Conservation (phyloP, 2,797 vertebrate genomes). For the Crocodylus rhombifer region DNA sequence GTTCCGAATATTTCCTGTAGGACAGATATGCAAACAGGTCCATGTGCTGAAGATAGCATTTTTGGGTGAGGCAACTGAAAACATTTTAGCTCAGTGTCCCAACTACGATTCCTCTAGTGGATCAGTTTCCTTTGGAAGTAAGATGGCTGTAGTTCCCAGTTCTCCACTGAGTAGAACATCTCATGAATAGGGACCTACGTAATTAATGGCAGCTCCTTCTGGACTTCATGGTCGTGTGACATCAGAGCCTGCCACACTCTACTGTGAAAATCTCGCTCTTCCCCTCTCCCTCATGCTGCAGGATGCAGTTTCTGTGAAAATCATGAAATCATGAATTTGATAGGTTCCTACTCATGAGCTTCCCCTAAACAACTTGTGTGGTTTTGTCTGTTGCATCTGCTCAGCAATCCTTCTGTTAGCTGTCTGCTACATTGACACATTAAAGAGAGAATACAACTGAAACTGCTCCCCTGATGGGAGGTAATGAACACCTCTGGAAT, state of each 20-base stretch:
- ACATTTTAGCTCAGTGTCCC: neutral
- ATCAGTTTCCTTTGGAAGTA: constrained; percentile 30
- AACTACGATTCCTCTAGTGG: neutral
- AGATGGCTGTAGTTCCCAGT: neutral
- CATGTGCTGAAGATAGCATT: neutral
- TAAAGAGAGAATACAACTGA: neutral
- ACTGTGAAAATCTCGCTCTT: too few relatives aligned
- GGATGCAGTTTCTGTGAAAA: too few relatives aligned
- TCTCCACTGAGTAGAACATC: neutral
- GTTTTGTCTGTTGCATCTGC: neutral
- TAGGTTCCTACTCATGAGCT: too few relatives aligned
- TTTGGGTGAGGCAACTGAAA: neutral
- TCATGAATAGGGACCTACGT: neutral
- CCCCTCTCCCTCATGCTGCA: too few relatives aligned
- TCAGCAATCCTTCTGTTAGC: neutral
- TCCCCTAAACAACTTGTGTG: too few relatives aligned
- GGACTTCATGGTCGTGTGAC: too few relatives aligned
- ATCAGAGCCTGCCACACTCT: too few relatives aligned
- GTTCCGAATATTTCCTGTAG: neutral
- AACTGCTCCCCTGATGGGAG: neutral
- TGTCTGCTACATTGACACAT: neutral
- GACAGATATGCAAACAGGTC: neutral
- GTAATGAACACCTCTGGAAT: neutral
- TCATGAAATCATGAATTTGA: too few relatives aligned
- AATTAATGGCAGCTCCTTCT: too few relatives aligned